Percentiles rank a stretch among this genome's conserved stretches.
Conservation (phyloP, 2,888 invertebrate genomes). For the Celastrina argiolus region DNA sequence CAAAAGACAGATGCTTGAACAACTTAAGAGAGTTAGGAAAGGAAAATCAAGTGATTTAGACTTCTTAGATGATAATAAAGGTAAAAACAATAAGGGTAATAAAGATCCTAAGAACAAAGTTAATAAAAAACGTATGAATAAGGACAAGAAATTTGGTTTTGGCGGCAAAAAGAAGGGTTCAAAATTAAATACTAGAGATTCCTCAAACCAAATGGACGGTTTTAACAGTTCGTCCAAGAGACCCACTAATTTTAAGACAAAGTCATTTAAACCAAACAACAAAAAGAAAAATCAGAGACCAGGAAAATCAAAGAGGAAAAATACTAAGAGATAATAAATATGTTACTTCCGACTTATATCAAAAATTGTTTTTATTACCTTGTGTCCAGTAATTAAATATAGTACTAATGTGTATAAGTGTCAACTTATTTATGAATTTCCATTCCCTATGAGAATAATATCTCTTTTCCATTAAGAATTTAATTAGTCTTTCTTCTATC, state of each 20-base stretch:
- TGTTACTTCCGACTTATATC: not conserved
- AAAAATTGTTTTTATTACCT: too few relatives aligned
- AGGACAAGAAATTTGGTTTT: conserved; percentile 94
- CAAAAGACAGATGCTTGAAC: conserved; percentile 93
- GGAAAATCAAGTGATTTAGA: conserved; percentile 88
- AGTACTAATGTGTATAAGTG: not conserved
- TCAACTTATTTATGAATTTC: too few relatives aligned
- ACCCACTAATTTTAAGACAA: conserved; percentile 59
- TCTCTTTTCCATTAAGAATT: too few relatives aligned
- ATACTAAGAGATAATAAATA: conserved; percentile 51
- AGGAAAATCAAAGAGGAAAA: conserved; percentile 75
- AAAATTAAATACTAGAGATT: conserved; percentile 91
- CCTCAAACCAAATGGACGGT: conserved; percentile 82
- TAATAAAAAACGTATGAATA: conserved; percentile 77
- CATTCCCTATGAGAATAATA: too few relatives aligned
- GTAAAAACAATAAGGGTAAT: conserved; percentile 44
- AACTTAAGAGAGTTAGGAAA: conserved; percentile 95
- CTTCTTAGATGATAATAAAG: conserved; percentile 84
- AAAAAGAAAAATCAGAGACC: conserved; percentile 70
- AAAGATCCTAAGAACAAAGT: conserved; percentile 55
- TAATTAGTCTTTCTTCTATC: too few relatives aligned
- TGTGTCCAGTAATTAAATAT: too few relatives aligned
- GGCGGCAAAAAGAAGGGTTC: conserved; percentile 96
- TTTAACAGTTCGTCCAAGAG: conserved; percentile 65
- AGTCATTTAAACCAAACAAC: conserved; percentile 57